phyloP scores from a whole-genome alignment of 2,888 invertebrate genomes.

The Apamea crenata region DNA sequence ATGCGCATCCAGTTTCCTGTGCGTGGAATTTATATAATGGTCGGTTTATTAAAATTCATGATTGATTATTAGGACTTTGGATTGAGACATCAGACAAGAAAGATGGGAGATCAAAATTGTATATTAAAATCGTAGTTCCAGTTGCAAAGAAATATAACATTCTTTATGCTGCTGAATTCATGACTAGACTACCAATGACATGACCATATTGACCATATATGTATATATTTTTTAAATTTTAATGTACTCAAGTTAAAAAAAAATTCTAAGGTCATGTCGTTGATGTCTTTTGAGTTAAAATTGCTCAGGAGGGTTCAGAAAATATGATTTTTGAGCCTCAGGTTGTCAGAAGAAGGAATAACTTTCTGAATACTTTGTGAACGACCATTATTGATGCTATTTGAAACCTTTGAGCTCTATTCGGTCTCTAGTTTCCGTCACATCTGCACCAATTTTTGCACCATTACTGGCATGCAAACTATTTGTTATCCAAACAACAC shows the following conservation, averaged over 20 bases:
- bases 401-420: neutral
- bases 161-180: neutral
- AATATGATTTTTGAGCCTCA: neutral
- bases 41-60: neutral
- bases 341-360: no score
- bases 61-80: neutral
- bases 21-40: slow-evolving; percentile 5
- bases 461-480: neutral
- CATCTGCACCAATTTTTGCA: neutral
- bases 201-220: no score
- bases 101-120: neutral
- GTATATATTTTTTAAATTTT: no score
- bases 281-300: slow-evolving; percentile 17
- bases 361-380: neutral
- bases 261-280: neutral
- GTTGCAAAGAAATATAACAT: neutral
- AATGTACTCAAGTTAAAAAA: no score
- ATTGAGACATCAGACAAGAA: neutral
- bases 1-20: neutral
- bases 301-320: neutral
- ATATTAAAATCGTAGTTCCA: neutral
- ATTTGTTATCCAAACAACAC: neutral
- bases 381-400: neutral
- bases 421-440: no score
- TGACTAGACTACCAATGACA: no score